Evolutionary conservation across 2,797 vertebrate species (phyloP).

Genomic region (Alfaro cultratus): DNA sequence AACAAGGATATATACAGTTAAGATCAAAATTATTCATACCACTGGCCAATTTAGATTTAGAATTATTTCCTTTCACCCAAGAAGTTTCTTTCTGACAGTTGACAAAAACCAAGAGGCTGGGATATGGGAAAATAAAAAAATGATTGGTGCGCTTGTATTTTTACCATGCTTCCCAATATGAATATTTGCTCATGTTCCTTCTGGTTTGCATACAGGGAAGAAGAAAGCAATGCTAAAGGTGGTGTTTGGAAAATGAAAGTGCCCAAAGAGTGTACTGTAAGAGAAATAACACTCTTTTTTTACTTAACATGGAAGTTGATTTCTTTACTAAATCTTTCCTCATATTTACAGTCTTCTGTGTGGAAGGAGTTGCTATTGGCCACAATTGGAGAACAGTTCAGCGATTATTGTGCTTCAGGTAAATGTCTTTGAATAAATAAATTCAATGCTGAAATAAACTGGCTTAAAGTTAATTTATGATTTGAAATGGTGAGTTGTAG

Average conservation of each 20-base stretch:
- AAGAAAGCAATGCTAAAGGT: conserved; percentile 96
- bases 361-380: conserved; percentile 97
- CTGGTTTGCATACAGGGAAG: conserved; percentile 85
- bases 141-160: neutral
- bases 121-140: neutral
- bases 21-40: neutral
- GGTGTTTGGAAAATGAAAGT: conserved; percentile 98
- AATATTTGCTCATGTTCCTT: neutral
- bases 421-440: conserved; percentile 39
- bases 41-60: neutral
- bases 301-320: neutral
- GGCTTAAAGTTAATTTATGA: neutral
- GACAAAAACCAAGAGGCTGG: neutral
- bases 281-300: conserved; percentile 43
- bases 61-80: neutral
- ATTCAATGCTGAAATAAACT: neutral
- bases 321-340: conserved; percentile 11
- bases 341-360: conserved; percentile 83
- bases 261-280: conserved; percentile 91
- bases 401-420: conserved; percentile 91
- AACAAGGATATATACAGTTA: neutral
- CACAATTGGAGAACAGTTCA: conserved; percentile 96
- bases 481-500: neutral
- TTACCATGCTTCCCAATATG: neutral
- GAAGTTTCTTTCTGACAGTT: neutral